Percentiles rank a stretch among this genome's conserved stretches.
These are phyloP conservation scores for Leguminivora glycinivorella DNA, from an alignment of 1,140 invertebrate species.

Conservation along the genomic window DNA sequence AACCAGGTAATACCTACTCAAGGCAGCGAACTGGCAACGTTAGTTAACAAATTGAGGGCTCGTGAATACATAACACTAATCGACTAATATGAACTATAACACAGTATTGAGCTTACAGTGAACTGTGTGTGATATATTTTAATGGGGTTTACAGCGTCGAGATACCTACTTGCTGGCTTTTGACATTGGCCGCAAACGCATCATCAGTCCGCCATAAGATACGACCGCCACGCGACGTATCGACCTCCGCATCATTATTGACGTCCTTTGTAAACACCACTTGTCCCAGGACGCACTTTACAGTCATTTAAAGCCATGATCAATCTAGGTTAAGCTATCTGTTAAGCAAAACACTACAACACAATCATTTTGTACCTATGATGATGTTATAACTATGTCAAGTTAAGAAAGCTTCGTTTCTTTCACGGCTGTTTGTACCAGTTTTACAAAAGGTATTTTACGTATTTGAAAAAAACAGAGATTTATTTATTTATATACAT, in stretches of 20 bases:
- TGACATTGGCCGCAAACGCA: conserved; percentile 75
- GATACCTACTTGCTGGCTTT: conserved; percentile 80
- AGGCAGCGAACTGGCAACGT: conserved; percentile 16
- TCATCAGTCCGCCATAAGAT: conserved; percentile 74
- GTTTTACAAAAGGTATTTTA: conserved; percentile 68
- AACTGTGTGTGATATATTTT: conserved; percentile 70
- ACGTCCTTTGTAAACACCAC: conserved; percentile 58
- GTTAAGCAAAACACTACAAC: conserved; percentile 67
- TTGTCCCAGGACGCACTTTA: conserved; percentile 51
- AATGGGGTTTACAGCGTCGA: conserved; percentile 78
- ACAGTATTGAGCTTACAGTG: conserved; percentile 49
- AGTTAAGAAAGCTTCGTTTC: conserved; percentile 54
- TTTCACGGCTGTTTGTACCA: conserved; percentile 62
- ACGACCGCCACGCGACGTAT: conserved; percentile 71
- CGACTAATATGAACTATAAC: conserved; percentile 53
- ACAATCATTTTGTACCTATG: conserved; percentile 69
- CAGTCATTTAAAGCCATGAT: conserved; percentile 71
- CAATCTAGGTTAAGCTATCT: conserved; percentile 63
- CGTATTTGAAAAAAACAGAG: conserved; percentile 71
- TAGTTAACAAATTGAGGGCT: conserved; percentile 30
- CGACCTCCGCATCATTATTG: conserved; percentile 65
- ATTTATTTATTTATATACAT: conserved; percentile 66
- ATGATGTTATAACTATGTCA: conserved; percentile 57
- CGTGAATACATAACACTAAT: conserved; percentile 48
- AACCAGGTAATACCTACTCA: conserved; percentile 9